Percentiles rank a stretch among this genome's conserved stretches.
These are phyloP conservation scores for Phymorhynchus buccinoides DNA, from an alignment of 1,140 invertebrate genomes.

Conservation along the genomic window DNA sequence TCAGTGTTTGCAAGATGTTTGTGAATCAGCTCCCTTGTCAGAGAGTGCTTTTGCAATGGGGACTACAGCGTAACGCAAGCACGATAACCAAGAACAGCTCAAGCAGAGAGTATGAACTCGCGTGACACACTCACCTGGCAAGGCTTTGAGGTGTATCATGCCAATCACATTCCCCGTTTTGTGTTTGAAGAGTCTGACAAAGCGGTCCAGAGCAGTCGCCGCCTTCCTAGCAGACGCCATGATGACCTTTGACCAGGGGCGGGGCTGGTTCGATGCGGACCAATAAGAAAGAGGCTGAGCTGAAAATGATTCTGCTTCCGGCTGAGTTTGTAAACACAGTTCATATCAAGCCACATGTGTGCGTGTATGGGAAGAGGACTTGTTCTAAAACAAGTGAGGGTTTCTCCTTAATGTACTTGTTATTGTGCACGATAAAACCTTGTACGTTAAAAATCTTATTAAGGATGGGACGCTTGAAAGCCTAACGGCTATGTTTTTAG, in stretches of 20 bases:
- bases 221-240: slow-evolving; percentile 50
- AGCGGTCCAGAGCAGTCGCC: slow-evolving; percentile 46
- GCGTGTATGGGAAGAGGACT: too few relatives aligned
- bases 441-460: too few relatives aligned
- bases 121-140: slow-evolving; percentile 77
- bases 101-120: background rate
- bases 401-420: slow-evolving; percentile 43
- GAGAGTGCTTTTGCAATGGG: background rate
- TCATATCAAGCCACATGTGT: background rate
- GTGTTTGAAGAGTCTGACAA: slow-evolving; percentile 53
- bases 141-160: slow-evolving; percentile 83
- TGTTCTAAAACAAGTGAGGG: too few relatives aligned
- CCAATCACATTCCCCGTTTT: slow-evolving; percentile 77
- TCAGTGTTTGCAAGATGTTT: background rate
- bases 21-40: background rate
- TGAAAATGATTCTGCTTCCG: slow-evolving; percentile 27
- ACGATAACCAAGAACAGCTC: background rate
- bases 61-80: background rate
- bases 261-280: slow-evolving; percentile 40
- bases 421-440: slow-evolving; percentile 41
- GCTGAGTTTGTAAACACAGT: background rate
- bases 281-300: slow-evolving; percentile 43
- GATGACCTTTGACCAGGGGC: slow-evolving; percentile 35
- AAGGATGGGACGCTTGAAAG: too few relatives aligned
- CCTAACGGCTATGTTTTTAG: too few relatives aligned